A percentile compares a stretch with the other conserved stretches of the same genome.
These are phyloP conservation scores for Lithobates pipiens DNA, from an alignment of 2,797 vertebrate species.

Conservation along the genomic window DNA sequence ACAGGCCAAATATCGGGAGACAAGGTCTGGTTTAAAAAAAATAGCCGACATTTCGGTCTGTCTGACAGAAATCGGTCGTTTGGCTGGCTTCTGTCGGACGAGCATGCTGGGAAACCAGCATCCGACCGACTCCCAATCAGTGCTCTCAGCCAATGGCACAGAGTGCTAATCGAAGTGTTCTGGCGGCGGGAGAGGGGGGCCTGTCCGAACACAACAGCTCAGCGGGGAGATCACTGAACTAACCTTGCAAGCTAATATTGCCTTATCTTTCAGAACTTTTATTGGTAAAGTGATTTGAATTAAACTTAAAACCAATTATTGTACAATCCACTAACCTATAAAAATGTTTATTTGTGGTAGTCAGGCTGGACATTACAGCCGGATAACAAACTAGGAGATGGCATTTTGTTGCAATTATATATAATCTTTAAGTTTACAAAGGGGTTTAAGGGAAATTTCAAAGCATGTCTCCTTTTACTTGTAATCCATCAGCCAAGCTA, in stretches of 20 bases:
- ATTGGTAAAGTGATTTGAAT: constrained; percentile 52
- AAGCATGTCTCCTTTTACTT: constrained; percentile 62
- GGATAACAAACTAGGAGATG: constrained; percentile 79
- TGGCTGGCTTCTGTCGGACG: no score
- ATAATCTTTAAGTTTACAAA: constrained; percentile 87
- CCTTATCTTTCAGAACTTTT: constrained; percentile 23
- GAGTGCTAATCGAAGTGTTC: no score
- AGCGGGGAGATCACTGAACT: no score
- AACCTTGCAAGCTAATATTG: not conserved
- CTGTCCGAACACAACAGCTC: no score
- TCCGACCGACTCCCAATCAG: no score
- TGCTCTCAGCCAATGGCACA: no score
- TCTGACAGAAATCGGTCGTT: no score
- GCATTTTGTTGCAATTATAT: constrained; percentile 82
- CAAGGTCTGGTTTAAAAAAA: no score
- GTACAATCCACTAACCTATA: not conserved
- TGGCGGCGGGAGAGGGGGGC: no score
- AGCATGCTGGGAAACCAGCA: no score
- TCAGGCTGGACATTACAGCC: constrained; percentile 4
- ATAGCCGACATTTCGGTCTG: no score
- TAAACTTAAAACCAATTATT: constrained; percentile 65
- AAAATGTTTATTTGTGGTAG: constrained; percentile 22
- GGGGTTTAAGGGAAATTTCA: constrained; percentile 80
- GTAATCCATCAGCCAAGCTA: constrained; percentile 72
- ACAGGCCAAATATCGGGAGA: no score